Conservation (phyloP, 2,797 vertebrate genomes). For the Galagoides demidoff region DNA sequence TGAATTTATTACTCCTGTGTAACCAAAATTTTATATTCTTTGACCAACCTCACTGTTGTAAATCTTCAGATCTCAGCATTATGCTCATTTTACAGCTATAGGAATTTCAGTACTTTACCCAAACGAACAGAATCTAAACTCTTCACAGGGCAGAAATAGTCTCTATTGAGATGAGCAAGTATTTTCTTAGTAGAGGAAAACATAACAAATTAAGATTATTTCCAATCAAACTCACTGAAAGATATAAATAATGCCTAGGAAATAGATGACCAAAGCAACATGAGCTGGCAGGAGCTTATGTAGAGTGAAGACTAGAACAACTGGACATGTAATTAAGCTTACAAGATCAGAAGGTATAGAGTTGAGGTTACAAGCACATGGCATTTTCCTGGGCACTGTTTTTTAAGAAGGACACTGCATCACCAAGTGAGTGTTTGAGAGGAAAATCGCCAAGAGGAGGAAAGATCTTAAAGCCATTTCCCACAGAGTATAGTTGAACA, state of each 20-base stretch:
- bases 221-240: background rate
- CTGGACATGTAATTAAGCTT: background rate
- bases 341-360: background rate
- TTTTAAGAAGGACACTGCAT: background rate
- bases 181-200: background rate
- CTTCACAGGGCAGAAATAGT: background rate
- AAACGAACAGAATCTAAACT: background rate
- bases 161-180: background rate
- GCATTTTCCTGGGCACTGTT: background rate
- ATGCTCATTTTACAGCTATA: background rate
- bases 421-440: background rate
- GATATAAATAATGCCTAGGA: background rate
- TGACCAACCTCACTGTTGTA: background rate
- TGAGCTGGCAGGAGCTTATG: background rate
- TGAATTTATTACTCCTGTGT: background rate
- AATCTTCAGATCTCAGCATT: background rate
- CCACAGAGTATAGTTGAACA: background rate
- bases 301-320: background rate
- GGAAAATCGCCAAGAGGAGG: background rate
- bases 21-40: background rate
- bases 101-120: background rate
- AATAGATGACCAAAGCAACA: background rate
- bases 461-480: background rate
- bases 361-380: background rate
- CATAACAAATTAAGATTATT: background rate